Evolutionary conservation across 2,888 invertebrate species (phyloP), one percentile per base, ranked within the genome.

Genomic region (Empis livida): DNA sequence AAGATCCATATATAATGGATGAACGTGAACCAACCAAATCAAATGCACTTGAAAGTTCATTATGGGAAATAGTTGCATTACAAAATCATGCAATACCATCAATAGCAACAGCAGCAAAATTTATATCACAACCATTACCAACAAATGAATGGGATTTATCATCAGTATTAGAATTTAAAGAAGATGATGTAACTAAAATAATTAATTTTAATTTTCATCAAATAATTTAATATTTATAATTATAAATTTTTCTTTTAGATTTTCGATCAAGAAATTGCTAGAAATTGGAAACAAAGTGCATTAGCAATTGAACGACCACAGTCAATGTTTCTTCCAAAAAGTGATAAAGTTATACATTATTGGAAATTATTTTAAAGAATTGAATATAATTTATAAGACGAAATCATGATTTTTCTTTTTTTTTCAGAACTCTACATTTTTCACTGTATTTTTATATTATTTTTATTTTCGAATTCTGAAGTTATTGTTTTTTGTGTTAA

Each of bases 31-130:
- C 91, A 1, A 65, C 75, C 2, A 78, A 82, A 58, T 82, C 89
- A 10, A 79, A 80, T 55, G 97, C 96, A 1, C 71, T 90, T 6
- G 80, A 86, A 51, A 93, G 94, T 61, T 90, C 88, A 43, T 74
- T 97, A 47, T 97, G 96, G 96, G 96, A 97, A 73, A 75, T 93
- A 50, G 76, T 80, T 56, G 79, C 84, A 11, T 72, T 94, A 52
- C 82, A 86, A 61, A 72, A 75, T 53, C 89, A 90, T 63, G 75
- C 77, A 11, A 61, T 83, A 55, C 86, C 90, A 5, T 75, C 75
- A 50, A 80, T 91, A 10, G 76, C 82, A 15, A 74, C 74, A 42
- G 81, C 84, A 1, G 89, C 91, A 1, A 63, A 75, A 54, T 82
- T 84, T 55, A 80, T 89, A 44, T 75, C 78, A 44, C 74, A 77